Evolutionary conservation across 37 sponge, comb jelly and placozoan species (phyloP).

Genomic region (Halichondria panicea): DNA sequence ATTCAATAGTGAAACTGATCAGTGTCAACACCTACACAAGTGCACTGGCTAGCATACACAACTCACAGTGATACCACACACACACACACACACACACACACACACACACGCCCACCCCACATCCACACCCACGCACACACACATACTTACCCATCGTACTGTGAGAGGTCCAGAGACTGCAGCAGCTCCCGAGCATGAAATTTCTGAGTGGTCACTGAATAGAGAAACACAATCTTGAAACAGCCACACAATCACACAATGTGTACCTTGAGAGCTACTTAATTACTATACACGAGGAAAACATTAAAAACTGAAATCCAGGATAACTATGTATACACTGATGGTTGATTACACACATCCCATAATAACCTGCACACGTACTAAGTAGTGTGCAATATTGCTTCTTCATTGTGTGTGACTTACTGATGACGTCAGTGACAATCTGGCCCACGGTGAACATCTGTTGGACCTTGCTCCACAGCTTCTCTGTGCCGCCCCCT

Average conservation of each 20-base stretch:
- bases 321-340: background rate
- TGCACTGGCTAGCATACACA: background rate
- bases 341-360: background rate
- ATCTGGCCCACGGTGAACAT: constrained; percentile 63
- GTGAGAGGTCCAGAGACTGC: constrained; percentile 47
- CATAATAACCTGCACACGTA: too few relatives aligned
- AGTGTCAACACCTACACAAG: too few relatives aligned
- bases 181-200: constrained; percentile 68
- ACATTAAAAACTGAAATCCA: background rate
- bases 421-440: constrained; percentile 49
- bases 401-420: constrained; percentile 5
- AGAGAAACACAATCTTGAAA: background rate
- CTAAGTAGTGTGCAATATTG: background rate
- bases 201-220: constrained; percentile 52
- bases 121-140: background rate
- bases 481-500: constrained; percentile 10
- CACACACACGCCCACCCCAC: background rate
- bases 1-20: background rate
- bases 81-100: constrained; percentile 1
- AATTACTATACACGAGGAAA: background rate
- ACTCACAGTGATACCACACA: background rate
- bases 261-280: background rate
- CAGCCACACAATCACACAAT: background rate
- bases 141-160: constrained; percentile 80
- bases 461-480: constrained; percentile 52